These are phyloP conservation scores for Nothocercus julius DNA, from an alignment of 2,113 vertebrate genomes.

Conservation along the genomic window DNA sequence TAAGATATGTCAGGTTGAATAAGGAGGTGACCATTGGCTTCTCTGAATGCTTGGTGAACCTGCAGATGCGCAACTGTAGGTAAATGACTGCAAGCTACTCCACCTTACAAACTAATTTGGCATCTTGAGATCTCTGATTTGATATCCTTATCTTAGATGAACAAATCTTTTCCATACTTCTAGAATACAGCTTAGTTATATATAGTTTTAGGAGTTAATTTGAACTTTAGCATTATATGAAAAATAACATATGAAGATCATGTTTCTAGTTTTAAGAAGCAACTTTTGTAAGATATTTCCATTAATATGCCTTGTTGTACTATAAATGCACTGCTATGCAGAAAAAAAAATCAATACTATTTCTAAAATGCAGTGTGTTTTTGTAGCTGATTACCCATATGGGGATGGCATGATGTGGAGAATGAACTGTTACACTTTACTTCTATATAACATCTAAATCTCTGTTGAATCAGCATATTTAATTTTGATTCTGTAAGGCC, in stretches of 20 bases:
- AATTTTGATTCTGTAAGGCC: background rate
- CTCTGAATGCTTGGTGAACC: background rate
- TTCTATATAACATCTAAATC: background rate
- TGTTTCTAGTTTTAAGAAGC: background rate
- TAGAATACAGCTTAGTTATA: background rate
- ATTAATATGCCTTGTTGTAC: background rate
- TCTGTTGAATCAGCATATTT: background rate
- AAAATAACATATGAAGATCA: background rate
- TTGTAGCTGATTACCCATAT: background rate
- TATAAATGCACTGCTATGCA: background rate
- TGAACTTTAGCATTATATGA: background rate
- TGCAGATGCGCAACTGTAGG: background rate
- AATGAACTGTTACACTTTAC: background rate
- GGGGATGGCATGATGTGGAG: background rate
- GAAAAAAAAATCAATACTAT: background rate
- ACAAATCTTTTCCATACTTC: background rate
- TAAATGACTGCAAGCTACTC: background rate
- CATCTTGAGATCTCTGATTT: background rate
- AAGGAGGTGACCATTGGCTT: background rate
- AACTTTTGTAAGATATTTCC: background rate
- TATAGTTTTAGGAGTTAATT: background rate
- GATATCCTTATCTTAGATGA: background rate
- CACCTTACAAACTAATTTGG: background rate
- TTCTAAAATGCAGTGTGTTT: background rate
- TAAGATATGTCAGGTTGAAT: background rate